These are phyloP conservation scores for Felis chaus DNA, from an alignment of 2,113 vertebrate species.

Conservation along the genomic window DNA sequence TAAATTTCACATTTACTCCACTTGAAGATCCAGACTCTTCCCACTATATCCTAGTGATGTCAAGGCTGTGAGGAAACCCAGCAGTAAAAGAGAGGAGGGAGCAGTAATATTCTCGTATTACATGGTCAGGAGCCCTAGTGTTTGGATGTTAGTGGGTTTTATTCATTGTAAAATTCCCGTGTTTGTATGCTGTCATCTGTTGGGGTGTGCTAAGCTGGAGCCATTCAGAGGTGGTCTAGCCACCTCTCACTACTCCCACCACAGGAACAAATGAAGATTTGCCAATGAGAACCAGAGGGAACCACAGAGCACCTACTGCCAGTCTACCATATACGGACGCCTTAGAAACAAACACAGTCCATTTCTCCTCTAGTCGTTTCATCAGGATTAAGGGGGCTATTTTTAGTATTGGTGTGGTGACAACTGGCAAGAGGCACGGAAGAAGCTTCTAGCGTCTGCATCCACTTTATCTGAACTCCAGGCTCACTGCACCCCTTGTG, in stretches of 20 bases:
- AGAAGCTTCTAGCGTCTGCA: not conserved
- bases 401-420: not conserved
- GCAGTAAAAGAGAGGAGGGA: not conserved
- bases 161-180: not conserved
- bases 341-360: not conserved
- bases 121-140: not conserved
- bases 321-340: rapidly evolving
- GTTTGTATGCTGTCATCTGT: too few species aligned
- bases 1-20: too few species aligned
- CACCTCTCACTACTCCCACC: rapidly evolving
- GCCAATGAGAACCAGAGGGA: not conserved
- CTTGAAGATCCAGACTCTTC: not conserved
- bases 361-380: not conserved
- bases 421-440: not conserved
- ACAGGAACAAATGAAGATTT: not conserved
- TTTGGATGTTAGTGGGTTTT: too few species aligned
- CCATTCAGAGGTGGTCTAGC: rapidly evolving
- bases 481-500: not conserved
- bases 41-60: too few species aligned
- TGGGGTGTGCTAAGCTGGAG: not conserved
- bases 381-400: not conserved
- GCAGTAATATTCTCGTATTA: not conserved
- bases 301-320: not conserved
- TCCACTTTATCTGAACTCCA: not conserved
- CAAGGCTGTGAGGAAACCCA: not conserved